Evolutionary conservation across 2,888 invertebrate species (phyloP), one percentile per base, ranked within the genome.

Genomic region (Catonia carolina): DNA sequence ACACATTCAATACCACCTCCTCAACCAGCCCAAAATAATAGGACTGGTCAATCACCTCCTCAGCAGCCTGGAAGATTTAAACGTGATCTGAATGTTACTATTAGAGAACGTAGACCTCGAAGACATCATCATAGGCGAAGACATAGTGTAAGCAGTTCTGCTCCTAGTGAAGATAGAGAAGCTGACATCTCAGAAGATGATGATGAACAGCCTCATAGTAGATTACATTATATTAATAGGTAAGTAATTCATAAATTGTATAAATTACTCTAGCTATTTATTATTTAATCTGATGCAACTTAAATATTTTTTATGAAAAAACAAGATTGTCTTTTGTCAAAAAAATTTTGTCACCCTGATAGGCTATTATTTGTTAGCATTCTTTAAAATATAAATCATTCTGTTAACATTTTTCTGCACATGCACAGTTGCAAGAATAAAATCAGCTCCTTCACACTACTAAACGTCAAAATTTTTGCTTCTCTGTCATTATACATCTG

Each of bases 91-190:
- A 69, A 69, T 60, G 70, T 69, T 45, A 71, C 77, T 60, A 71
- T 75, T 63, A 68, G 75, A 58, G 74, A 76, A 66, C 70, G 69
- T 31, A 62, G 73, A 42, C 63, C 74, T 60, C 68, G 76, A 61
- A 67, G 74, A 59, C 35, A 15, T 15, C 53, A 53, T 35, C 48
- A 35, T 14, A 53, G 64, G 18, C 67, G 74, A 63, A 63, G 70
- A 70, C 67, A 66, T 56, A 62, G 56, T 50, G 55, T 62, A 33
- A 61, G 60, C 22, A 60, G 61, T 54, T 70, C 60, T 67, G 71
- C 35, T 74, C 75, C 48, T 67, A 73, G 31, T 50, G 65, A 61
- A 60, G 63, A 60, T 61, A 62, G 55, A 69, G 73, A 60, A 72
- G 73, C 27, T n/a, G 63, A 63, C 53, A 55, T 63, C 15, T 59